phyloP scores from a whole-genome alignment of 30 jellyfish, hydroid and myxozoan species.

The Hydractinia symbiolongicarpus region DNA sequence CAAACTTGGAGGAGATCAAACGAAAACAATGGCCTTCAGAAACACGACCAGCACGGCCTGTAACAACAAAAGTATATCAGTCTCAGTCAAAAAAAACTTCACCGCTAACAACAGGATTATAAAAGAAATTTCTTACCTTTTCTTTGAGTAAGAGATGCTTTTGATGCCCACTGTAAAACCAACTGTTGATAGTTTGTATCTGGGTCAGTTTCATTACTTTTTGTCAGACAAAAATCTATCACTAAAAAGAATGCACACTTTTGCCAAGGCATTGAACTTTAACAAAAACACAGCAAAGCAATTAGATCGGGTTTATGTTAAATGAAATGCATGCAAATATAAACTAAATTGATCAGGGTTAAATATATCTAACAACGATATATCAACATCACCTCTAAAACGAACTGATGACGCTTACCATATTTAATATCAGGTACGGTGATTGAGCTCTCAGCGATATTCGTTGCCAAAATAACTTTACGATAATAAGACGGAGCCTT shows the following conservation, averaged over 20 bases:
- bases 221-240: constrained; percentile 87
- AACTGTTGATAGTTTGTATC: constrained; percentile 79
- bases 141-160: constrained; percentile 92
- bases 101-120: neutral
- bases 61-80: neutral
- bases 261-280: neutral
- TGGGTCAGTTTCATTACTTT: constrained; percentile 71
- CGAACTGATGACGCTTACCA: constrained; percentile 38
- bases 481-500: constrained; percentile 51
- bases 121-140: constrained; percentile 46
- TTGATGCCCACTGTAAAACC: constrained; percentile 83
- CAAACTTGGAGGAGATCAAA: constrained; percentile 54
- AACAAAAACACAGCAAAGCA: neutral
- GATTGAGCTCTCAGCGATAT: constrained; percentile 98
- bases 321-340: neutral
- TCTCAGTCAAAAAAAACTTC: neutral
- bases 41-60: constrained; percentile 99
- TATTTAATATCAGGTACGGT: constrained; percentile 97
- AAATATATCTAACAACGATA: neutral
- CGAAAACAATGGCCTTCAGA: constrained; percentile 91
- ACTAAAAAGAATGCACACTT: constrained; percentile 34
- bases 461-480: constrained; percentile 90
- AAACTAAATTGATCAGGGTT: neutral
- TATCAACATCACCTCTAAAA: neutral
- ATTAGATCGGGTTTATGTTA: neutral